Conservation (phyloP, 1,140 invertebrate species). For the Eufriesea mexicana region DNA sequence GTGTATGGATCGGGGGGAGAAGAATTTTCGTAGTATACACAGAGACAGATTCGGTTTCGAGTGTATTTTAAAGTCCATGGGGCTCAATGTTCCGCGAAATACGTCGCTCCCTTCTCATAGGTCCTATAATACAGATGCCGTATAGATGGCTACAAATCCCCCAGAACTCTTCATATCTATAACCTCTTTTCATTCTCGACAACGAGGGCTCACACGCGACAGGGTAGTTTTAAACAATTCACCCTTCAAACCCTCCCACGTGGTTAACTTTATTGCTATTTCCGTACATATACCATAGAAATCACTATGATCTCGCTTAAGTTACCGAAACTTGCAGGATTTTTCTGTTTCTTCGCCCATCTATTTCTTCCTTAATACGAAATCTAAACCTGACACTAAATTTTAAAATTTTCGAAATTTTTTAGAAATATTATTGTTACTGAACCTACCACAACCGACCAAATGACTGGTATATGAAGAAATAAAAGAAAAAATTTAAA, state of each 20-base stretch:
- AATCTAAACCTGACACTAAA: too few species aligned
- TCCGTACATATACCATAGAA: constrained; percentile 39
- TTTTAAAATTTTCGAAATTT: too few species aligned
- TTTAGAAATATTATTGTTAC: too few species aligned
- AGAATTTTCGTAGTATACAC: not conserved
- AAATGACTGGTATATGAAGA: too few species aligned
- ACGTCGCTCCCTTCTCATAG: constrained; percentile 45
- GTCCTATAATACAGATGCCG: constrained; percentile 67
- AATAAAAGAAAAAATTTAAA: too few species aligned
- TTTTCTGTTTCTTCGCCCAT: not conserved
- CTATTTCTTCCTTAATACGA: too few species aligned
- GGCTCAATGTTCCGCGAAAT: constrained; percentile 78
- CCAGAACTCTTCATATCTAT: constrained; percentile 74
- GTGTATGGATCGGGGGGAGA: not conserved
- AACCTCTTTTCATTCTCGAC: constrained; percentile 64
- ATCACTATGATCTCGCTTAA: constrained; percentile 33
- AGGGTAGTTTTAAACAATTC: constrained; percentile 76
- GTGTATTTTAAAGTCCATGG: constrained; percentile 73
- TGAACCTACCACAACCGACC: too few species aligned
- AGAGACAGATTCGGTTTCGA: constrained; percentile 62
- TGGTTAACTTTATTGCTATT: constrained; percentile 62
- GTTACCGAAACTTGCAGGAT: not conserved
- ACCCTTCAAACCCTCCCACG: constrained; percentile 51
- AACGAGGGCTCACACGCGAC: constrained; percentile 32
- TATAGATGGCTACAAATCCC: constrained; percentile 74